Conservation (phyloP, 2,888 invertebrate species). For the Stenolophus ochropezus region DNA sequence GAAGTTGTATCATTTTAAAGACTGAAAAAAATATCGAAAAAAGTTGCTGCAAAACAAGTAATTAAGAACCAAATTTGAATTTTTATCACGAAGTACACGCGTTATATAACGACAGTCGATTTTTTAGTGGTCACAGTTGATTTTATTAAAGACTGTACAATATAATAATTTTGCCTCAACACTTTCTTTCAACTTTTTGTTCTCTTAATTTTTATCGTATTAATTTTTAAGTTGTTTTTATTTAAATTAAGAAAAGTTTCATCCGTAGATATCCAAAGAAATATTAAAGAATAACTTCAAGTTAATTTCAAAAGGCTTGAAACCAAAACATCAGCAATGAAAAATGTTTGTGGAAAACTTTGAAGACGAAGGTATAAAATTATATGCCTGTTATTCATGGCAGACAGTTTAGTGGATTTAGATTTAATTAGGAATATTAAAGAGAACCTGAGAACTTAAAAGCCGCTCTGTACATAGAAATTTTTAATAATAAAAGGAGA, state of each 20-base stretch:
- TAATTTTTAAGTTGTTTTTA: not conserved
- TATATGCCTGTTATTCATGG: not conserved
- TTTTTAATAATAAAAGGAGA: not conserved
- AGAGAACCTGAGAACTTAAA: not conserved
- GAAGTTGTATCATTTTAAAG: too few species aligned
- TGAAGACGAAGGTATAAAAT: not conserved
- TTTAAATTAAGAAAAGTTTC: not conserved
- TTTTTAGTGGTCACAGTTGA: too few species aligned
- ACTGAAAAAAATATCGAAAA: too few species aligned
- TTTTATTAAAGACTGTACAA: too few species aligned
- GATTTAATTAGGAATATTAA: not conserved
- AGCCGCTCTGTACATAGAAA: not conserved
- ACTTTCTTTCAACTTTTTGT: not conserved
- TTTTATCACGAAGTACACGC: too few species aligned
- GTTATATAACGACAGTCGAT: too few species aligned
- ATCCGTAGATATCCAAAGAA: not conserved
- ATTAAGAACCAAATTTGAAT: too few species aligned
- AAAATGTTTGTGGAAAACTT: not conserved
- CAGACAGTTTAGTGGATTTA: not conserved
- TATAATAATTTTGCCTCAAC: not conserved
- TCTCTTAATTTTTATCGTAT: not conserved
- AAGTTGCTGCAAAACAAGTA: too few species aligned
- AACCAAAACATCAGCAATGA: not conserved
- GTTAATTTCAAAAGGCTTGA: not conserved
- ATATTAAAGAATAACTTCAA: not conserved